These are phyloP conservation scores for Eudasyphora cyanicolor DNA, from an alignment of 2,888 invertebrate genomes.

Conservation along the genomic window DNA sequence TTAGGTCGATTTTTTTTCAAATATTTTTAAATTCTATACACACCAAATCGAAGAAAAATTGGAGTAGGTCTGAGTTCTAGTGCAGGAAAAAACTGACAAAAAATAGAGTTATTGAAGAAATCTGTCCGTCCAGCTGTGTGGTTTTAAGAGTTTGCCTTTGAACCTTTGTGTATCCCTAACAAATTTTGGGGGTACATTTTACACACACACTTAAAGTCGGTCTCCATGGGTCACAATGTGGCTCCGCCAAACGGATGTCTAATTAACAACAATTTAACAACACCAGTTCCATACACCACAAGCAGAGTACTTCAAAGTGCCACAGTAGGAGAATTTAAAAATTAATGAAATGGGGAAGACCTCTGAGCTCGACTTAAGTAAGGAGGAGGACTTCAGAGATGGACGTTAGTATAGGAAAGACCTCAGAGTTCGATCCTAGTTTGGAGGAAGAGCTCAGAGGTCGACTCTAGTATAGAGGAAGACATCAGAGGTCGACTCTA, in stretches of 20 bases:
- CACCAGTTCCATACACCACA: constrained; percentile 31
- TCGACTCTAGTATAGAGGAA: too few relatives aligned
- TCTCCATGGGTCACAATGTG: not conserved
- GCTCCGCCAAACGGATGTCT: constrained; percentile 55
- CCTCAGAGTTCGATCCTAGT: too few relatives aligned
- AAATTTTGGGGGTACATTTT: constrained; percentile 23
- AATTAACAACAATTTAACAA: constrained; percentile 61
- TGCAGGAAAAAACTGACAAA: not conserved
- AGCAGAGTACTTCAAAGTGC: too few relatives aligned
- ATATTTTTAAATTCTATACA: not conserved
- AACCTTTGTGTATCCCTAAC: not conserved
- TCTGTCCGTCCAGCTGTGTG: constrained; percentile 31
- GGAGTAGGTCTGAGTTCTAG: constrained; percentile 44
- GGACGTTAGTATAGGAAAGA: too few relatives aligned
- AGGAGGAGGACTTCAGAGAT: too few relatives aligned
- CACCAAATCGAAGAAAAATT: constrained; percentile 36
- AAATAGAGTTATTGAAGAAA: constrained; percentile 43
- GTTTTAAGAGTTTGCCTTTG: not conserved
- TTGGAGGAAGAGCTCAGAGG: too few relatives aligned
- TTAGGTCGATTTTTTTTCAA: not conserved
- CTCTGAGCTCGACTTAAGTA: too few relatives aligned
- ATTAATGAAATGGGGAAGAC: too few relatives aligned
- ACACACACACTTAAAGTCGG: not conserved
- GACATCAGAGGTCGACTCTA: too few relatives aligned
- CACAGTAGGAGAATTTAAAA: too few relatives aligned